Evolutionary conservation across 2,113 vertebrate species (phyloP).

Genomic region (Dipodomys merriami): DNA sequence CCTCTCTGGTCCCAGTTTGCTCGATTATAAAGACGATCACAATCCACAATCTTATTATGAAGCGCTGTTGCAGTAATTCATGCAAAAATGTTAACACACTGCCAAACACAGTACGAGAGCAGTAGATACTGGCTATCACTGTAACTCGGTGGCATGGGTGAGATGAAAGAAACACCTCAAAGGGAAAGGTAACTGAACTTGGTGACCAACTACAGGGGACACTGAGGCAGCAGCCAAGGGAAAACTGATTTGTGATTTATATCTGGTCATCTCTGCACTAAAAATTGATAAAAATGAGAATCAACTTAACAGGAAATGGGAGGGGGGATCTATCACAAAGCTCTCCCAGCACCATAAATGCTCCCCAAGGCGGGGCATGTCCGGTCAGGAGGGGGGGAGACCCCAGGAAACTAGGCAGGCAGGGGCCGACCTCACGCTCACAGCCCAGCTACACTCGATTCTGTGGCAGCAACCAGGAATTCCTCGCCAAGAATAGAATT

Average conservation of each 20-base stretch:
- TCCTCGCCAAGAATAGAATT: not conserved
- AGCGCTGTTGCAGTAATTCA: not conserved
- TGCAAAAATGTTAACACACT: not conserved
- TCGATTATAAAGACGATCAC: not conserved
- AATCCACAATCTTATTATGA: not conserved
- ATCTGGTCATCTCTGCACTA: rapidly evolving
- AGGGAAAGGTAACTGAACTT: not conserved
- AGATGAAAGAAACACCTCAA: no score
- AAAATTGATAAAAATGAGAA: not conserved
- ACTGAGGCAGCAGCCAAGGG: not conserved
- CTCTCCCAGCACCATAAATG: no score
- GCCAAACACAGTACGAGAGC: not conserved
- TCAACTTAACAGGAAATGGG: not conserved
- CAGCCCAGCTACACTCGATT: rapidly evolving
- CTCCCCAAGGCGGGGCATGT: rapidly evolving
- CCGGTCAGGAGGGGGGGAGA: no score
- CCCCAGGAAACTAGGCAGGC: not conserved
- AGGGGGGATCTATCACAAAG: rapidly evolving
- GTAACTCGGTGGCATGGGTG: rapidly evolving
- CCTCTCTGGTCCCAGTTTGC: not conserved
- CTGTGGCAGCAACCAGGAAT: not conserved
- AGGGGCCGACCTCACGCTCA: not conserved
- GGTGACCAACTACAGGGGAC: not conserved
- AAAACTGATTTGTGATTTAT: not conserved
- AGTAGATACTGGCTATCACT: rapidly evolving